phyloP scores from a whole-genome alignment of 2,888 invertebrate species.

The Chydorus sphaericus region DNA sequence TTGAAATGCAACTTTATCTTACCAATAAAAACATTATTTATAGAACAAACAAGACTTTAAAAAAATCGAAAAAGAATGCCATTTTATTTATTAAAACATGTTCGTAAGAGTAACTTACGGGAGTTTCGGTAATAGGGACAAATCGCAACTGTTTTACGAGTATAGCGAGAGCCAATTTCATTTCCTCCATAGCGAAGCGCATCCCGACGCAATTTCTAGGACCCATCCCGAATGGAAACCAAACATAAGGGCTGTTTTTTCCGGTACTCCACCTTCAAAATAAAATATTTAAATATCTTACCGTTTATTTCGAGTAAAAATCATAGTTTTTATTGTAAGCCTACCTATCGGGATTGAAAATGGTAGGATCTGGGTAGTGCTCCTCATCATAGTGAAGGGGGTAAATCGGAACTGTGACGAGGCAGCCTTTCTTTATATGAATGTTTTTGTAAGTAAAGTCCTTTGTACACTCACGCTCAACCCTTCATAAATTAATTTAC shows the following conservation, averaged over 20 bases:
- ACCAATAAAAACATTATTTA: no score
- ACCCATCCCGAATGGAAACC: background rate
- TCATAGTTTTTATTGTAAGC: no score
- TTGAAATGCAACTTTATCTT: no score
- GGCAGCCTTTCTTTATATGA: background rate
- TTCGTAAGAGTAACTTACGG: no score
- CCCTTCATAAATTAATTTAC: background rate
- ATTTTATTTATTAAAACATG: no score
- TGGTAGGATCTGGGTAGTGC: background rate
- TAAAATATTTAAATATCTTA: no score
- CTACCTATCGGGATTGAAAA: constrained; percentile 22
- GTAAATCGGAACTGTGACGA: background rate
- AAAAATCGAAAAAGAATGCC: no score
- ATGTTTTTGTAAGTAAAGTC: background rate
- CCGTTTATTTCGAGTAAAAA: no score
- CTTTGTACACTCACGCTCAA: constrained; percentile 9
- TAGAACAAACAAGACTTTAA: no score
- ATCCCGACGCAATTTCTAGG: background rate
- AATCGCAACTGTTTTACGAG: constrained; percentile 6
- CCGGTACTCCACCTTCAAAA: constrained; percentile 40
- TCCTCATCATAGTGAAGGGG: background rate
- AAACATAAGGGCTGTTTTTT: background rate
- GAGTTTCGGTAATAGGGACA: background rate
- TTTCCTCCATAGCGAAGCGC: background rate
- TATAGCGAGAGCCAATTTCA: background rate